Evolutionary conservation across 2,888 invertebrate genomes (phyloP), one percentile per base, ranked within the genome.

Genomic region (Ophion obscuratus): DNA sequence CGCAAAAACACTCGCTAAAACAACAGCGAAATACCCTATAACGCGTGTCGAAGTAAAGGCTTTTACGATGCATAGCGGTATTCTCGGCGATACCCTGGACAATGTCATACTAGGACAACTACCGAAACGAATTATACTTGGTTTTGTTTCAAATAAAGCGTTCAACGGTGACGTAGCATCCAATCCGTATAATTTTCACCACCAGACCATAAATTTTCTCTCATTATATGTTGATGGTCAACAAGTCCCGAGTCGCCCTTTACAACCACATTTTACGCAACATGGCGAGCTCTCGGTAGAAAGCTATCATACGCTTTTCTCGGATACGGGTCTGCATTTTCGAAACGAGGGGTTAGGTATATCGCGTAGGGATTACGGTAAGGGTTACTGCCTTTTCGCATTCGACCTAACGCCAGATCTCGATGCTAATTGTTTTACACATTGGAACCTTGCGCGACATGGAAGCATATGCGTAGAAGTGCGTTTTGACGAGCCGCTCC

Each of bases 171-270:
- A 62, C 57, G 57, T 47, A 20, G 59, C 62, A 20, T 9, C 17
- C 17, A 73, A 79, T 9, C 70, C 79, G 6, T 79, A 68, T 68
- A 40, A 79, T 20, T 79, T 79, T 31, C 59, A 70, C 17, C 27
- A 61, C n/a, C 24, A 24, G 6, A 11, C 62, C 31, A 73, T 81
- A 9, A 74, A 81, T 64, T 73, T 14, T 44, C 27, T 81, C 14
- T 81, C 71, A n/a, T 64, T 81, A 3, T 66, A 73, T 40, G 64
- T 81, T 4, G 81, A 81, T 24, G 73, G 66, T 3, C 61, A 53
- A 47, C 81, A 81, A 6, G 36, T 82, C 68, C 76, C 76, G 0
- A 40, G 47, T 2, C 68, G 68, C 36, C 82, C 76, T 7, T 57
- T 82, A 17, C 76, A 81, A 24, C 81, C 61, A 6, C 59, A 11